A percentile compares a stretch with the other conserved stretches of the same genome.
phyloP scores from a whole-genome alignment of 1,140 invertebrate genomes.

The Diprion similis region DNA sequence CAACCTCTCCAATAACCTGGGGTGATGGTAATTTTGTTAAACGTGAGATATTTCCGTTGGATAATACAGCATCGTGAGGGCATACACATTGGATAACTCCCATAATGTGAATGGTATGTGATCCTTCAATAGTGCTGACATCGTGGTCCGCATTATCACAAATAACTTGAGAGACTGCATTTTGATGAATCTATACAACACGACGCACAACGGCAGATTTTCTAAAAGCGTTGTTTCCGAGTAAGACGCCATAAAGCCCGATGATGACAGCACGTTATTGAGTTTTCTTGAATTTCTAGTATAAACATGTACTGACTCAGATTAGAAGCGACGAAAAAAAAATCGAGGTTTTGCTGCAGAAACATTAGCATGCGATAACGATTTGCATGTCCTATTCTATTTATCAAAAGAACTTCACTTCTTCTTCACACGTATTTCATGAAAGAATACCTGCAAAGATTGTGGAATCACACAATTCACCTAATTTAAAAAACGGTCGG shows the following conservation, averaged over 20 bases:
- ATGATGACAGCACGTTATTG: conserved; percentile 23
- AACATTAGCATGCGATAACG: conserved; percentile 49
- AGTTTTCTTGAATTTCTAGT: conserved; percentile 27
- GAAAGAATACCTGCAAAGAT: conserved; percentile 22
- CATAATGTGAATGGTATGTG: conserved; percentile 53
- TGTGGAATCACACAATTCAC: conserved; percentile 22
- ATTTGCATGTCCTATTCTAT: conserved; percentile 38
- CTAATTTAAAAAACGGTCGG: conserved; percentile 28
- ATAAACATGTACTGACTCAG: conserved; percentile 21
- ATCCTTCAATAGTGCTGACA: conserved; percentile 50
- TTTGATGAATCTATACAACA: neutral
- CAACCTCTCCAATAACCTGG: conserved; percentile 23
- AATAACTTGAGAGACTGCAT: conserved; percentile 42
- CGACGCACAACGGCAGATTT: conserved; percentile 5
- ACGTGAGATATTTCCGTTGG: conserved; percentile 24
- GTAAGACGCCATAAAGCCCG: conserved; percentile 30
- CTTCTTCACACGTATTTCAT: too few species aligned
- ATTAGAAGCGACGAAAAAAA: conserved; percentile 36
- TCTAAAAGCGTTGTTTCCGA: conserved; percentile 12
- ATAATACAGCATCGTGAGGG: conserved; percentile 41
- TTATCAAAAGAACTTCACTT: conserved; percentile 17
- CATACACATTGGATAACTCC: conserved; percentile 50
- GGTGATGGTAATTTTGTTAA: conserved; percentile 25
- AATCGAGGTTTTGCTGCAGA: conserved; percentile 45
- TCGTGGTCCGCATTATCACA: conserved; percentile 54